phyloP scores from a whole-genome alignment of 2,113 vertebrate species.

The Tupaia tana region DNA sequence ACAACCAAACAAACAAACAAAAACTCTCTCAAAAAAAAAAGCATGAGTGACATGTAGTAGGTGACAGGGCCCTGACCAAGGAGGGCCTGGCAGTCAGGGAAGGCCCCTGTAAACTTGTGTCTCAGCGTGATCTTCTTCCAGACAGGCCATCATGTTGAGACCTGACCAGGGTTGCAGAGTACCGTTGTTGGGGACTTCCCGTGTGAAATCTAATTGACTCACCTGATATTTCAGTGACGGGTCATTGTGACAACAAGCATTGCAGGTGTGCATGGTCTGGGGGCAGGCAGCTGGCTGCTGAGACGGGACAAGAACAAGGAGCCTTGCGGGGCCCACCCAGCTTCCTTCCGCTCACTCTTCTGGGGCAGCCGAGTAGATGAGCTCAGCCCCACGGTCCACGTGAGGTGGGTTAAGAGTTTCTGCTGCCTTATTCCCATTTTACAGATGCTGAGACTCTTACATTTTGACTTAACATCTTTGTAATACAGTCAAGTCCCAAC shows the following conservation, averaged over 20 bases:
- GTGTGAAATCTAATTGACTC: background rate
- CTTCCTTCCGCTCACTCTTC: too few species aligned
- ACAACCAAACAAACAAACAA: too few species aligned
- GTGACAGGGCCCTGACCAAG: rapidly evolving
- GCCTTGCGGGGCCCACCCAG: too few species aligned
- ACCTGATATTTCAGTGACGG: background rate
- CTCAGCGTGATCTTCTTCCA: background rate
- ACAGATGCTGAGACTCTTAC: too few species aligned
- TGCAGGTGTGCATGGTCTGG: background rate
- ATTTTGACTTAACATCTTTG: too few species aligned
- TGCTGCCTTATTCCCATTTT: background rate
- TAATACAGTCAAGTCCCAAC: too few species aligned
- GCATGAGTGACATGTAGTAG: background rate
- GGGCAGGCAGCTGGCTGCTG: background rate
- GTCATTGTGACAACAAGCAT: background rate
- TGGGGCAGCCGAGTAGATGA: too few species aligned
- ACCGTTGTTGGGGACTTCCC: background rate
- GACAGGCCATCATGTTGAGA: background rate
- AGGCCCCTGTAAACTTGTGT: background rate
- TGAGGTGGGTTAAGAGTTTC: background rate
- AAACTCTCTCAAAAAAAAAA: too few species aligned
- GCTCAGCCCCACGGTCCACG: background rate
- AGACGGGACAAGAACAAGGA: too few species aligned
- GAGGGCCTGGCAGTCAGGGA: background rate
- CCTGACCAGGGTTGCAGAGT: rapidly evolving